phyloP scores from a whole-genome alignment of 2,113 vertebrate species.

The Cyprinodon tularosa region DNA sequence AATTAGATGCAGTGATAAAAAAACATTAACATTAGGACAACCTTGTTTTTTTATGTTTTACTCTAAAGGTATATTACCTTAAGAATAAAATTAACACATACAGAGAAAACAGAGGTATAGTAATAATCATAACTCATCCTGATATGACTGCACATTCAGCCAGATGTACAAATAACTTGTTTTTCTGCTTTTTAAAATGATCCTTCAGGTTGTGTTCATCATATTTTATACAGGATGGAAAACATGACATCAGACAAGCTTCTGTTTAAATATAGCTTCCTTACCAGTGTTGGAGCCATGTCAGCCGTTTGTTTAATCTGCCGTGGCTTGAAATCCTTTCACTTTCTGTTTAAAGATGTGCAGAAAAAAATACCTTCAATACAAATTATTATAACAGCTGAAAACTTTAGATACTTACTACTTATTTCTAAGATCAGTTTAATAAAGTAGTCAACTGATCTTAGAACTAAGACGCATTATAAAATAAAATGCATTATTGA shows the following conservation, averaged over 20 bases:
- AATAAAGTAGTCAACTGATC: no score
- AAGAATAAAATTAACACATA: no score
- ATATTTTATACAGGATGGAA: not conserved
- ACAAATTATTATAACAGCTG: not conserved
- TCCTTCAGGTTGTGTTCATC: not conserved
- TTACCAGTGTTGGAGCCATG: conserved; percentile 76
- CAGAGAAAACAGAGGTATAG: no score
- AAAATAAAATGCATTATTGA: no score
- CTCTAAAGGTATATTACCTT: no score
- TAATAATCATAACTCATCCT: no score
- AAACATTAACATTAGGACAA: no score
- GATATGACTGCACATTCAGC: no score
- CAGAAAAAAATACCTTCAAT: not conserved
- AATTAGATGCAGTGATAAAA: not conserved
- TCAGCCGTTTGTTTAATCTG: not conserved
- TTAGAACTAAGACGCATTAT: no score
- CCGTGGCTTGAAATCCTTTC: not conserved
- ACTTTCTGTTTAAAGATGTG: conserved; percentile 7
- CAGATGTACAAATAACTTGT: no score
- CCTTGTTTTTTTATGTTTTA: no score
- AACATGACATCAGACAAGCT: not conserved
- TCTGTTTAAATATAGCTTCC: not conserved
- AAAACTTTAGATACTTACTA: not conserved
- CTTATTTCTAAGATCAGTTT: not conserved
- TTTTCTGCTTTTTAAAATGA: not conserved